These are phyloP conservation scores for Oegoconia quadripuncta DNA, from an alignment of 2,888 invertebrate genomes.

Conservation along the genomic window DNA sequence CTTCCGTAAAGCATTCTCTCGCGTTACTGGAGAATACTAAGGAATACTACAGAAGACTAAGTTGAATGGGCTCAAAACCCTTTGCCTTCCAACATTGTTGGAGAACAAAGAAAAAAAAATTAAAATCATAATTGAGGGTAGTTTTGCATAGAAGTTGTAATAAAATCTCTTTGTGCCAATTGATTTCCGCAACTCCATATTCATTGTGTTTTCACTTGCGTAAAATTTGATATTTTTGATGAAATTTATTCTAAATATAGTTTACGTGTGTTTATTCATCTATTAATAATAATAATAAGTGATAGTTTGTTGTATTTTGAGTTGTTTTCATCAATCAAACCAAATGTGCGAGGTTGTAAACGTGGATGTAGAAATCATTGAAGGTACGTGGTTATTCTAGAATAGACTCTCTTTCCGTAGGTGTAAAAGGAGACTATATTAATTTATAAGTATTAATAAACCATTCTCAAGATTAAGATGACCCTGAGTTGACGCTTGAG, in stretches of 20 bases:
- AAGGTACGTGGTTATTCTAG: constrained; percentile 15
- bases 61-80: no score
- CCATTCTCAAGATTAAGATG: no score
- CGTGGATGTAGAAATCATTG: constrained; percentile 7
- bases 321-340: constrained; percentile 16
- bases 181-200: not conserved
- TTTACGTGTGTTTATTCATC: constrained; percentile 2
- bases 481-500: no score
- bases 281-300: constrained; percentile 1
- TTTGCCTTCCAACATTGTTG: no score
- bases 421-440: not conserved
- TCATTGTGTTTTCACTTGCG: constrained; percentile 16
- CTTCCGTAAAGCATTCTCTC: no score
- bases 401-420: not conserved
- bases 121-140: no score
- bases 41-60: no score
- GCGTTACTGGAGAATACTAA: no score
- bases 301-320: constrained; percentile 11
- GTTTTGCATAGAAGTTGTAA: no score
- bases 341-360: constrained; percentile 31
- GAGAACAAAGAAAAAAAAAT: no score
- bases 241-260: constrained; percentile 20
- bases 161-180: not conserved
- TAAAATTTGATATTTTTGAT: constrained; percentile 24
- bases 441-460: no score